Evolutionary conservation across 2,888 invertebrate species (phyloP), one percentile per base, ranked within the genome.

Genomic region (Nomada lathburiana): DNA sequence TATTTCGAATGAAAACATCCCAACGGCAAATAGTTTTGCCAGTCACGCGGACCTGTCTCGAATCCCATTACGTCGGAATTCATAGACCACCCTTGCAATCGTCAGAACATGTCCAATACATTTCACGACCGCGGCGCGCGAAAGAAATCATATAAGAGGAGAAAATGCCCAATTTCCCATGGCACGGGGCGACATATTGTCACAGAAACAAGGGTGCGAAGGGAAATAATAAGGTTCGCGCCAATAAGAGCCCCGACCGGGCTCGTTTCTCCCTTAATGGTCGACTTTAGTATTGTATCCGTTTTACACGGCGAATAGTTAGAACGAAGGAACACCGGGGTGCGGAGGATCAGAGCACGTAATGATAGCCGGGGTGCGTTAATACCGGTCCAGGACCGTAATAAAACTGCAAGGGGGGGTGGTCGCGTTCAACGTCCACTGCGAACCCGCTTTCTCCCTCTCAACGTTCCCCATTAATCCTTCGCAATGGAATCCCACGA

Each of bases 341-440:
- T 63, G 80, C 26, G 60, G 67, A 47, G 59, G 71, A 68, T 26
- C 81, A 59, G 67, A 57, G 76, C 78, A 70, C 73, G 81, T 86
- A 86, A 87, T 84, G 78, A 79, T 83, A 75, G 78, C 72, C 76
- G 75, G 87, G 87, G 82, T 83, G 87, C 86, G 83, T 85, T 86
- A 87, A 86, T 86, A 83, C 50, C 76, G 79, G 80, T 80, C 75
- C 72, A 55, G 26, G 72, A 73, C 60, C 62, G 86, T 84, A 87
- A 87, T 87, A 88, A 87, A 88, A 87, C 80, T 86, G 78, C 77
- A 59, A 71, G 70, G 63, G 77, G 77, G 84, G 84, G 74, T 62
- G 70, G 74, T 55, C 76, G 50, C 26, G 47, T 69, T 63, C 57
- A 47, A 29, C 23, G 63, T 23, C 29, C 63, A 26, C 55, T 50